These are phyloP conservation scores for Alauda arvensis DNA, from an alignment of 2,797 vertebrate species.

Conservation along the genomic window DNA sequence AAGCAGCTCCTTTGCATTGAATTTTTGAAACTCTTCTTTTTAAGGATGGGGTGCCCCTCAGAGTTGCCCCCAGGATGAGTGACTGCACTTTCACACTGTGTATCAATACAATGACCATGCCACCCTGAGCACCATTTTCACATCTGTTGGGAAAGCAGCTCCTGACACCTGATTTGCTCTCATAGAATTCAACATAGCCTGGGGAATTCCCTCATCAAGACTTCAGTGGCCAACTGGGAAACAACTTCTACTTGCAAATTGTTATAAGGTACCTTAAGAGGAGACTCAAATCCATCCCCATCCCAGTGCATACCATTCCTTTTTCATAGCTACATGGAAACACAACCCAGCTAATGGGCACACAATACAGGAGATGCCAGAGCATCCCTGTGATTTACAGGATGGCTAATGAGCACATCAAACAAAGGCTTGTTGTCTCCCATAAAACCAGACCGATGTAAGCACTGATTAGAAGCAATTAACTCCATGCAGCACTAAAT, in stretches of 20 bases:
- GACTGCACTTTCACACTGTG: neutral
- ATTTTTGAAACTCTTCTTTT: neutral
- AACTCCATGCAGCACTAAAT: conserved; percentile 89
- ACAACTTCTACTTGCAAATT: neutral
- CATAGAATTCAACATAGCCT: neutral
- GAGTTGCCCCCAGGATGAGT: neutral
- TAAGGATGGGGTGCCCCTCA: neutral
- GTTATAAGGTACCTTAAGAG: neutral
- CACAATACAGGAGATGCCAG: conserved; percentile 76
- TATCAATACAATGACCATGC: neutral
- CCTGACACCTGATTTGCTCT: neutral
- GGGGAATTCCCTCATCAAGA: neutral
- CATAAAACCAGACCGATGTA: conserved; percentile 90
- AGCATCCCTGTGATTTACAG: conserved; percentile 76
- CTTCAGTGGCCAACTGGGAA: neutral
- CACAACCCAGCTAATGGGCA: conserved; percentile 62
- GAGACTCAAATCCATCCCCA: neutral
- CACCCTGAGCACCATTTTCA: neutral
- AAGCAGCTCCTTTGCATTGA: neutral
- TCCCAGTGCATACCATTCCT: neutral
- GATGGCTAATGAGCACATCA: conserved; percentile 85
- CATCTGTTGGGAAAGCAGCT: neutral
- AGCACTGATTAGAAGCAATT: conserved; percentile 94
- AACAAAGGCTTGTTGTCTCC: conserved; percentile 89
- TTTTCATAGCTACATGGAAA: conserved; percentile 28